Base-by-base conservation (phyloP, 35 echinoderm and acorn worm species). In the Stichopus chloronotus region DNA sequence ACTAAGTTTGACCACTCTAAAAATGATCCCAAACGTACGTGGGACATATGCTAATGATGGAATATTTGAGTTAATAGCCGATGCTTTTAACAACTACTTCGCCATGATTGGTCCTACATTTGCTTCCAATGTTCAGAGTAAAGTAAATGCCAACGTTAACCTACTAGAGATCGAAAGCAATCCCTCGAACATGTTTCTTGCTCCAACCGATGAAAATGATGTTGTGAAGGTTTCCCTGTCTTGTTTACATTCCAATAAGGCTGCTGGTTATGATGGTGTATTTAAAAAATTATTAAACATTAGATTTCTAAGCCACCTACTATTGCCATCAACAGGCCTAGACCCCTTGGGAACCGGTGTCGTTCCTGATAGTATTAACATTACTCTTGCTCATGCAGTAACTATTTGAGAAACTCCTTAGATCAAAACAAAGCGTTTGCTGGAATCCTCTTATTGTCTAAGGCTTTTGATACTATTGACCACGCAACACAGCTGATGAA, bases 181-280 rank as follows among this genome's bases (percentile, higher is more conserved):
- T 78, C 21, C 76, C 52, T 78, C 76, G 52, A 78, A 21, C 8
- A 78, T 78, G 6, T 78, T 25, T 78, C n/a, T 78, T 23, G 21
- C 76, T 78, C 21, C 21, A 78, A 78, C 76, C 7, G n/a, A 78
- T 43, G 76, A 78, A 43, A 43, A 77, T 77, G 72, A 78, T 20
- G 76, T 78, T 23, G 52, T 20, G 21, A 78, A 78, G 52, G 5
- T 21, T 23, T 78, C 76, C 17, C 6, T 78, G 76, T 76, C 72
- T 76, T 76, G 72, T 76, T 76, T 76, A 76, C 8, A 76, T 17
- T 24, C 72, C 9, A 76, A 76, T 76, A 76, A 76, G 72, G 4
- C 72, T 76, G 72, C 72, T 76, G 72, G 8, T 76, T 76, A 20
- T 76, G 72, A 76, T 76, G 13, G 11, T 43, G 30, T 43, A 43